phyloP scores from a whole-genome alignment of 1,140 invertebrate species.

The Euwallacea similis region DNA sequence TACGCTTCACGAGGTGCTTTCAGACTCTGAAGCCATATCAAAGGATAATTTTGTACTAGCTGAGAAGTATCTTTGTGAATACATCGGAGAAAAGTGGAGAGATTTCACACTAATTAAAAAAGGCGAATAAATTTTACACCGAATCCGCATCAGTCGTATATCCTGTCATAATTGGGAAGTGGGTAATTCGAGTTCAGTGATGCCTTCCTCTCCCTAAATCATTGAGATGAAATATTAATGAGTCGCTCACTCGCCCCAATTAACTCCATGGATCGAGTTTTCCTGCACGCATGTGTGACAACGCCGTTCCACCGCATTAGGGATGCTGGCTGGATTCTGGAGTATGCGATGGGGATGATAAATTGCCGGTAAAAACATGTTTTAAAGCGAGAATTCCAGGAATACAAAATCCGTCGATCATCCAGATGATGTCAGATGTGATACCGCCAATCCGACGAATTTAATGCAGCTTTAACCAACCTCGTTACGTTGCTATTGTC shows the following conservation, averaged over 20 bases:
- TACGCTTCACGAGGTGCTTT: too few relatives aligned
- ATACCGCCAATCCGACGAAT: too few relatives aligned
- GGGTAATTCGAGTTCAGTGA: constrained; percentile 18
- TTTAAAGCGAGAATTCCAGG: too few relatives aligned
- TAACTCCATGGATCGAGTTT: constrained; percentile 20
- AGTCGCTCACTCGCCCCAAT: constrained; percentile 15
- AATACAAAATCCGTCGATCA: too few relatives aligned
- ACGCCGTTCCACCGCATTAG: constrained; percentile 19
- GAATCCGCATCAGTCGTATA: constrained; percentile 1
- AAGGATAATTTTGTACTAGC: too few relatives aligned
- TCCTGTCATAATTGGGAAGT: constrained; percentile 22
- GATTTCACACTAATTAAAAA: constrained; percentile 17
- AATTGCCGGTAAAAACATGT: neutral
- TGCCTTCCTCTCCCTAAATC: constrained; percentile 17
- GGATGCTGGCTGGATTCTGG: neutral
- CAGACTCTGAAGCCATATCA: too few relatives aligned
- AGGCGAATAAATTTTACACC: constrained; percentile 1
- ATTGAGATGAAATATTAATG: constrained; percentile 28
- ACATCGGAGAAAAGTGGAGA: neutral
- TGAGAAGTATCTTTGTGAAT: too few relatives aligned
- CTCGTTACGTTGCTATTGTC: constrained; percentile 30
- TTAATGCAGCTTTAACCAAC: constrained; percentile 13
- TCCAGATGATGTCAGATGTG: too few relatives aligned
- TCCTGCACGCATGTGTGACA: constrained; percentile 23
- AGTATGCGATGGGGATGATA: constrained; percentile 9